Conservation (phyloP, 2,113 vertebrate genomes). For the Cairina moschata region DNA sequence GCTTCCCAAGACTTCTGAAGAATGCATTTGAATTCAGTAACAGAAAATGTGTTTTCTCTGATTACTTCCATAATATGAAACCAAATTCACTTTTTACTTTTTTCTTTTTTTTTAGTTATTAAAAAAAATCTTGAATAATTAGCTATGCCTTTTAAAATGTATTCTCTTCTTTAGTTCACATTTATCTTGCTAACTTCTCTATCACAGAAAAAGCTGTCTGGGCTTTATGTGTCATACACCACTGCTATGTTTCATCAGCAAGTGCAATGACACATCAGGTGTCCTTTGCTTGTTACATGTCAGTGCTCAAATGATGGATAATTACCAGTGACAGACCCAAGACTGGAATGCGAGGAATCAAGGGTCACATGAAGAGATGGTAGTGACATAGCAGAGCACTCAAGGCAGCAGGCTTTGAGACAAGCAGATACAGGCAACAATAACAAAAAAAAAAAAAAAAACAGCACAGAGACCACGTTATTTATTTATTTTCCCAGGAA, state of each 20-base stretch:
- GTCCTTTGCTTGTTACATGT: slow-evolving; percentile 1
- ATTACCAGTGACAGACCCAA: slow-evolving; percentile 33
- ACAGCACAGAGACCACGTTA: background rate
- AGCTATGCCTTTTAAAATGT: background rate
- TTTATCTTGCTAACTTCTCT: background rate
- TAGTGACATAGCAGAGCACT: background rate
- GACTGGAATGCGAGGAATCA: background rate
- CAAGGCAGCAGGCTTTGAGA: background rate
- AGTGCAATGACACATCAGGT: slow-evolving; percentile 11
- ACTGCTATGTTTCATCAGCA: background rate
- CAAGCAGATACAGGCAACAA: background rate
- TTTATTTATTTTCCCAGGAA: background rate
- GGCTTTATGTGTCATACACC: background rate
- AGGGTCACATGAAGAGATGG: background rate
- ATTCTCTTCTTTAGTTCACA: background rate
- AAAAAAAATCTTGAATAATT: background rate
- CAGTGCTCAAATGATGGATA: slow-evolving; percentile 1
- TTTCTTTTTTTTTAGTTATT: too few relatives aligned
- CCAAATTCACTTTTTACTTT: background rate
- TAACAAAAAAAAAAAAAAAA: background rate
- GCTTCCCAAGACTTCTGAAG: background rate
- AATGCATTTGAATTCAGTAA: background rate
- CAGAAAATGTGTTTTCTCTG: background rate
- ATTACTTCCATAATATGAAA: background rate
- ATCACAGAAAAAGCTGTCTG: background rate